A percentile compares a stretch with the other conserved stretches of the same genome.
Evolutionary conservation across 2,888 invertebrate genomes (phyloP).

Genomic region (Resseliella maxima): DNA sequence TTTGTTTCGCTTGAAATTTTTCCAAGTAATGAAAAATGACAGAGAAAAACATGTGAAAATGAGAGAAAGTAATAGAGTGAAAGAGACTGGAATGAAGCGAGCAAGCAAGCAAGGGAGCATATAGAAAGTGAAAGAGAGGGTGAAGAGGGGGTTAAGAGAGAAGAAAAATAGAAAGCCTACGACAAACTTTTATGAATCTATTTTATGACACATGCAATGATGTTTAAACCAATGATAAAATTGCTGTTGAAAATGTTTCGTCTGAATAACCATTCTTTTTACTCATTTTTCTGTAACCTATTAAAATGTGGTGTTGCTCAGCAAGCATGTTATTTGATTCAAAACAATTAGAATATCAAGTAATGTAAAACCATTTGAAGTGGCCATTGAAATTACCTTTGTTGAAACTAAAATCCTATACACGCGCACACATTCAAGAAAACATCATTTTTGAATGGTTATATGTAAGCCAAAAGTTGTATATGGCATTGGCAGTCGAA

Average conservation of each 20-base stretch:
- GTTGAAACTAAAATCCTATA: neutral
- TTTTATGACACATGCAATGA: neutral
- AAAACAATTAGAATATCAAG: neutral
- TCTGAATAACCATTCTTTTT: neutral
- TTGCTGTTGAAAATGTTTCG: neutral
- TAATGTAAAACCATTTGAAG: neutral
- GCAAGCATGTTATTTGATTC: neutral
- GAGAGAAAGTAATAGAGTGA: too few species aligned
- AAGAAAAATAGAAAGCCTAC: neutral
- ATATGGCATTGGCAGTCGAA: neutral
- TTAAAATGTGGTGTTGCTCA: neutral
- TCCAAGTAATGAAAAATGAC: constrained; percentile 20
- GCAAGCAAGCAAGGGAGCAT: too few species aligned
- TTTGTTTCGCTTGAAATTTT: constrained; percentile 39
- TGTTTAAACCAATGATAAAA: neutral
- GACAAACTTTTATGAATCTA: neutral
- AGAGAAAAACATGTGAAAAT: neutral
- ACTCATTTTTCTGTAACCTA: neutral
- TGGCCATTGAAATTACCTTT: constrained; percentile 4
- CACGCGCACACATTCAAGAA: neutral
- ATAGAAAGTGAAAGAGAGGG: too few species aligned
- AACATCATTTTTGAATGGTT: neutral
- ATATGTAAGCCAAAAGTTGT: too few species aligned
- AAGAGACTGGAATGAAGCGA: too few species aligned
- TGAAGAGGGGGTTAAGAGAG: neutral